Base-by-base conservation (phyloP, 1,140 invertebrate genomes). In the Cardiocondyla obscurior region DNA sequence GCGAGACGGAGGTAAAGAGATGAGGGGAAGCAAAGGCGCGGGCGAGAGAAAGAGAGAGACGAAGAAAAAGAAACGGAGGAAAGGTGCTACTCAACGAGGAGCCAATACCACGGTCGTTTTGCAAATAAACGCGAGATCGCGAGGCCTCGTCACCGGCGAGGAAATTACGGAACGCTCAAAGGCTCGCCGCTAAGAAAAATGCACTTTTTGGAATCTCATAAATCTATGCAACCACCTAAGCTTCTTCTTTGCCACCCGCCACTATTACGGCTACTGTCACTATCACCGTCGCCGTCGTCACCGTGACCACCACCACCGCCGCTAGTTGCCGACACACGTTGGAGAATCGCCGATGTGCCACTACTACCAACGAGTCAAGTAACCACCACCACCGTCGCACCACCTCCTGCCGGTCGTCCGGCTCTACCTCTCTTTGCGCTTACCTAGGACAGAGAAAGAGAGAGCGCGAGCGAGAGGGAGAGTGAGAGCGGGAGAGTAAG, bases 371-470 rank as follows among this genome's bases (percentile, higher is more conserved):
- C 51, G 81, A 46, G 30, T 55, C 57, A n/a, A 33, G 42, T 53
- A 49, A 72, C 79, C 70, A 84, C 86, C 83, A 84, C 73, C 79
- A 64, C 82, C 64, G 14, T 16, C 44, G 46, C 53, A 49, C 83
- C 85, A 76, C 85, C 83, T 83, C 88, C 77, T 81, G 67, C 57
- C 58, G 67, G 74, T 76, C 67, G 73, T 44, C 82, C 70, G 39
- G 49, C 67, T 79, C 69, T 87, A 81, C 85, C 88, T 89, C 88
- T 89, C 89, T 91, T 81, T 57, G 53, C 82, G 88, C 85, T 87
- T 85, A 91, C 90, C 90, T 90, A 90, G 83, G 86, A 85, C 81
- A 85, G 84, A 87, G 82, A 83, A 76, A 90, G 85, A 88, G 82
- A 49, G 81, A 85, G 76, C 67, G 65, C 58, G 76, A 85, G 67